phyloP scores from a whole-genome alignment of 2,113 vertebrate species.

The Elephantulus edwardii region DNA sequence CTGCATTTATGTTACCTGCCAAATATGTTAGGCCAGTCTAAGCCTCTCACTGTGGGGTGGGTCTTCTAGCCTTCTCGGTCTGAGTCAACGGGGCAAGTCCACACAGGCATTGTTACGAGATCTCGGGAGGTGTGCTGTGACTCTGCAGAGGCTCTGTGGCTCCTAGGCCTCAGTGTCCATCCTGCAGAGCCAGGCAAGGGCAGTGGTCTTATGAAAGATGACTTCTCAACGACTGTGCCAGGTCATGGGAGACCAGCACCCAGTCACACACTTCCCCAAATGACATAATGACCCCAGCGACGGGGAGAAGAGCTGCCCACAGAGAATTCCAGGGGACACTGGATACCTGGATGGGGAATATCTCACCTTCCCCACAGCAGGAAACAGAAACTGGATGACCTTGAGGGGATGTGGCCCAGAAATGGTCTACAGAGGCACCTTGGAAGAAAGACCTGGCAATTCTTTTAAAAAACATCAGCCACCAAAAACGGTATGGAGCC shows the following conservation, averaged over 20 bases:
- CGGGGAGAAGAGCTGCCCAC: not conserved
- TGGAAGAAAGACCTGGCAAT: not conserved
- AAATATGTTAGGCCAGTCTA: not conserved
- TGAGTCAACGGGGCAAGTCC: not conserved
- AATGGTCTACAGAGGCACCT: not conserved
- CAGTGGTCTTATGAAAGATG: fast-evolving
- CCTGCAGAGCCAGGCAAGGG: fast-evolving
- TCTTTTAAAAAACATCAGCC: not conserved
- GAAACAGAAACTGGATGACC: not conserved
- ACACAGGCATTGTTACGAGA: not conserved
- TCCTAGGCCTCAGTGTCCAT: fast-evolving
- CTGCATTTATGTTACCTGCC: not conserved
- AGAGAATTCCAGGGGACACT: not conserved
- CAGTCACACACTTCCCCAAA: no score
- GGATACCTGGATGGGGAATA: fast-evolving
- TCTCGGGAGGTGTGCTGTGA: not conserved
- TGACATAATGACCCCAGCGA: not conserved
- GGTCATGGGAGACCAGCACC: not conserved
- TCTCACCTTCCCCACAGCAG: not conserved
- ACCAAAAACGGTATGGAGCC: not conserved
- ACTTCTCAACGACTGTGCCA: fast-evolving
- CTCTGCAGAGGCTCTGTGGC: not conserved
- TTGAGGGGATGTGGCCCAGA: fast-evolving
- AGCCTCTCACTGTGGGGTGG: not conserved
- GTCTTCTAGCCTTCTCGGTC: not conserved